Conservation (phyloP, 2,888 invertebrate genomes). For the Ctena decussata region DNA sequence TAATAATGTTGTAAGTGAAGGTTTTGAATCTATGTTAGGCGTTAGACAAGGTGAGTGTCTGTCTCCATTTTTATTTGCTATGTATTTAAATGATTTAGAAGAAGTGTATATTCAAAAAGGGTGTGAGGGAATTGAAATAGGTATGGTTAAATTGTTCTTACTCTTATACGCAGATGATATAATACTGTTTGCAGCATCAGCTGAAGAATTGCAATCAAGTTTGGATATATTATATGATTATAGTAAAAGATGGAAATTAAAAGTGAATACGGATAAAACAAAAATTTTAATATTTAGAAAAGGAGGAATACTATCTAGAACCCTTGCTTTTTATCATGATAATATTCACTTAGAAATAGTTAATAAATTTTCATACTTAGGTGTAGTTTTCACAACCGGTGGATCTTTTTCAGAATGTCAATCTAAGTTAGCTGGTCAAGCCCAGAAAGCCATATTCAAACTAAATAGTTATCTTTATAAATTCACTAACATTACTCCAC, state of each 20-base stretch:
- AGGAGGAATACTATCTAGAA: not conserved
- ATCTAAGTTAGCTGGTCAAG: not conserved
- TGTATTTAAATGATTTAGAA: constrained; percentile 6
- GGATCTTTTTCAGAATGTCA: constrained; percentile 8
- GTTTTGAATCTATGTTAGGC: not conserved
- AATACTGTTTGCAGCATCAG: not conserved
- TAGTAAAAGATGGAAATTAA: not conserved
- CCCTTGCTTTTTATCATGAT: not conserved
- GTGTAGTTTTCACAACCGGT: not conserved
- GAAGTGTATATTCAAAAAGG: not conserved
- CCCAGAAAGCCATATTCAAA: not conserved
- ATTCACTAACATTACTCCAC: not conserved
- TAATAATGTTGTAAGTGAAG: not conserved
- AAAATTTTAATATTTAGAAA: not conserved
- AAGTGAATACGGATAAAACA: not conserved
- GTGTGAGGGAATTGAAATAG: not conserved
- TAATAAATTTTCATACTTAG: not conserved
- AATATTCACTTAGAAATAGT: not conserved
- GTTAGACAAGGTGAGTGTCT: not conserved
- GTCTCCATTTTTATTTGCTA: not conserved
- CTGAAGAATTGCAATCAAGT: not conserved
- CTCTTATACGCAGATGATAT: constrained; percentile 11
- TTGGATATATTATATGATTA: not conserved
- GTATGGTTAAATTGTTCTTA: not conserved
- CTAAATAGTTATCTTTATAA: not conserved